These are phyloP conservation scores for Amphipoea oculea DNA, from an alignment of 2,888 invertebrate genomes.

Conservation along the genomic window DNA sequence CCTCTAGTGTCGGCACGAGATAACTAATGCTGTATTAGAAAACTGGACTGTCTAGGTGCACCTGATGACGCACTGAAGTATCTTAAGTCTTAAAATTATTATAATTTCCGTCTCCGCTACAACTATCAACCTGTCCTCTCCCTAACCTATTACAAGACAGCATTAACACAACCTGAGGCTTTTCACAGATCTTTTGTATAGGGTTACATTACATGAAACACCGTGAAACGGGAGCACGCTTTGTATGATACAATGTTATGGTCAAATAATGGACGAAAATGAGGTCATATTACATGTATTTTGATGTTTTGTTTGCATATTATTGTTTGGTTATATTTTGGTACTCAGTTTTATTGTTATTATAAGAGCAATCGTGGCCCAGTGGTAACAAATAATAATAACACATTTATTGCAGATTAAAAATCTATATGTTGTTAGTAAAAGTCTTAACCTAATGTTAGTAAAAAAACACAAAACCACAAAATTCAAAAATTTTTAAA, in stretches of 20 bases:
- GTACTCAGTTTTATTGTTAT: background rate
- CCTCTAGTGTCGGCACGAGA: too few species aligned
- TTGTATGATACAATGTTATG: constrained; percentile 35
- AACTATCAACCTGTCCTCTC: background rate
- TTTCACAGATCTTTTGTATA: constrained; percentile 41
- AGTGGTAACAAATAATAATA: background rate
- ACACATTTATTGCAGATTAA: too few species aligned
- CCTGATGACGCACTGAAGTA: background rate
- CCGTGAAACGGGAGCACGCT: constrained; percentile 46
- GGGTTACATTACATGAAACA: constrained; percentile 35
- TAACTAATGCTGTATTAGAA: too few species aligned
- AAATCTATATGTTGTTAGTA: too few species aligned
- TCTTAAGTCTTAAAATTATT: background rate
- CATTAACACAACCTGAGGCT: constrained; percentile 10
- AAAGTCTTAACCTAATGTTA: too few species aligned
- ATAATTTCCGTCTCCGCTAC: background rate
- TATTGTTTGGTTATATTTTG: background rate
- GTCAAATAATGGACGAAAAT: constrained; percentile 34
- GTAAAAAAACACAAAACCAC: too few species aligned
- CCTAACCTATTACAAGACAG: constrained; percentile 11
- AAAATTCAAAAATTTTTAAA: too few species aligned
- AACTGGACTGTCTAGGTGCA: background rate
- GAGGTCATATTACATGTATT: constrained; percentile 18
- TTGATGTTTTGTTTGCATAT: background rate
- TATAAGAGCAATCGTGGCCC: too few species aligned